A percentile compares a stretch with the other conserved stretches of the same genome.
phyloP scores from a whole-genome alignment of 30 jellyfish, hydroid and myxozoan species.

The Hydractinia echinata region DNA sequence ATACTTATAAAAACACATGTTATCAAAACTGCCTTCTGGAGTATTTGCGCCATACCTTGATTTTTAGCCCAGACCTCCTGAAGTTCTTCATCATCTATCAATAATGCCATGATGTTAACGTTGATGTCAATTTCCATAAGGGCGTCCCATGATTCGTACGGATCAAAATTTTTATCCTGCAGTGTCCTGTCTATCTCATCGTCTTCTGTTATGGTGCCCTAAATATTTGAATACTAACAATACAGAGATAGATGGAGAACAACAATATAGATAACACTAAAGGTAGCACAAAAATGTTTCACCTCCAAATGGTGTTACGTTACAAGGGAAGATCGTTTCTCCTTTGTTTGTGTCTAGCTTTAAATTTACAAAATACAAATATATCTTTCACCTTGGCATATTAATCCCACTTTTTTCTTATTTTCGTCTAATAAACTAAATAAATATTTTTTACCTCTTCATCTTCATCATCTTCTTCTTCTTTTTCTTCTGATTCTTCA shows the following conservation, averaged over 20 bases:
- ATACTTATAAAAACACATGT: no score
- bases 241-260: no score
- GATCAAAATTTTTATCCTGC: not conserved
- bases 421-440: not conserved
- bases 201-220: not conserved
- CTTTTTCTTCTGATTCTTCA: not conserved
- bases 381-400: no score
- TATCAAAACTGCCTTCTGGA: no score
- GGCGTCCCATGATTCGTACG: constrained; percentile 4
- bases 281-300: no score
- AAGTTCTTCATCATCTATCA: not conserved
- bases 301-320: no score
- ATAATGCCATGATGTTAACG: not conserved
- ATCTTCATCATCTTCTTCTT: constrained; percentile 4
- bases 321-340: no score
- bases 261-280: no score
- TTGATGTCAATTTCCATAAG: not conserved
- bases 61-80: not conserved
- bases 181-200: constrained; percentile 6
- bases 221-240: no score
- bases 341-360: no score
- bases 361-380: no score
- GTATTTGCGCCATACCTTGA: no score
- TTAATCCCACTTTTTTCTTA: not conserved
- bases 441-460: not conserved